Base-by-base conservation (phyloP, 2,797 vertebrate species). In the Neomorphus geoffroyi region DNA sequence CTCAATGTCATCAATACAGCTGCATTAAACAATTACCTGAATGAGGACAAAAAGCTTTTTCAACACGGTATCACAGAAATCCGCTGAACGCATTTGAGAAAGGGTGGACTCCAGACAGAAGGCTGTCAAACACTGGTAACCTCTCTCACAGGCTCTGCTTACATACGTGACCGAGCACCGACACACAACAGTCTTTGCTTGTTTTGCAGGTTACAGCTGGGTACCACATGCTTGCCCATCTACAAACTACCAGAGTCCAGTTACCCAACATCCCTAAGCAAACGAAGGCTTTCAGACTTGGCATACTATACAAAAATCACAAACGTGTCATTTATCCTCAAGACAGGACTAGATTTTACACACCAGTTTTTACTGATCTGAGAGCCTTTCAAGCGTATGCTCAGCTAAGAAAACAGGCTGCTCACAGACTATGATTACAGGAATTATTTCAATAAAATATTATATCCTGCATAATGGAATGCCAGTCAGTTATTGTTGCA, bases 31-130 rank as follows among this genome's bases (percentile, higher is more conserved):
- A 61, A 72, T 72, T 69, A 78, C 18, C 35, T 73, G 83, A 39
- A 72, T 19, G 9, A 86, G 22, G 51, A 93, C 66, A 88, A 70
- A 91, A 93, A 62, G 46, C 61, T 83, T 90, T 93, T 86, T 61
- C 65, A 88, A 12, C 57, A 45, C 0, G 0, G 65, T 28, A 85
- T 67, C 80, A 88, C 26, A 62, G 51, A 81, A 65, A 28, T 1
- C 16, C 5, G 17, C 81, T 71, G 0, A 1, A 32, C 27, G 15
- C 35, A 11, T 33, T 27, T 33, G 82, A 32, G 51, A 15, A 50
- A 57, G 46, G 50, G n/a, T 8, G 1, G 27, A 16, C 35, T 51
- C 24, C 2, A 6, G 46, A 50, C 19, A 74, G 75, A 66, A 80
- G 45, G 48, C 53, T 60, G 61, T 32, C 70, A 69, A 87, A 54